These are phyloP conservation scores for Gymnoscopelus microlampas DNA, from an alignment of 2,797 vertebrate species.

Conservation along the genomic window DNA sequence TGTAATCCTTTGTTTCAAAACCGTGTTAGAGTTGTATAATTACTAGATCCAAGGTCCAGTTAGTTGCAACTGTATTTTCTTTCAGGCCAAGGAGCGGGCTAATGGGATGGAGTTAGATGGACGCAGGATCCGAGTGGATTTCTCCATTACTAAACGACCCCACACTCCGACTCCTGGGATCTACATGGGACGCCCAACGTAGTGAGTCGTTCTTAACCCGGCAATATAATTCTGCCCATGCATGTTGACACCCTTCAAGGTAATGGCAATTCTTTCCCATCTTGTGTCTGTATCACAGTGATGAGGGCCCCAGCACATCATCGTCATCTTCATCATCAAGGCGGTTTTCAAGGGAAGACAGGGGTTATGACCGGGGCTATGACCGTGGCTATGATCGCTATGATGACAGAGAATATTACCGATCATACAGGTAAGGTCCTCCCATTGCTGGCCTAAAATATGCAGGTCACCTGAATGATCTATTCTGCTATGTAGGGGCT, in stretches of 20 bases:
- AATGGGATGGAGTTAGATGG: constrained; percentile 99
- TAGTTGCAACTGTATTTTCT: not conserved
- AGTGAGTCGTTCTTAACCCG: constrained; percentile 83
- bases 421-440: constrained; percentile 84
- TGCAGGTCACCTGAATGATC: no score
- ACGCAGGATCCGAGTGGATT: constrained; percentile 94
- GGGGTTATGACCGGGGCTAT: constrained; percentile 85
- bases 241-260: no score
- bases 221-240: not conserved
- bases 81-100: constrained; percentile 94
- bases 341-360: constrained; percentile 80
- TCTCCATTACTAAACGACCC: constrained; percentile 95
- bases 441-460: not conserved
- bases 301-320: constrained; percentile 51
- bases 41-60: not conserved
- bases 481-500: no score
- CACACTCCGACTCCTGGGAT: constrained; percentile 98
- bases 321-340: constrained; percentile 34
- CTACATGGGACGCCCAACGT: constrained; percentile 98
- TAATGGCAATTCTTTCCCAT: not conserved
- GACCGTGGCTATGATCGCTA: constrained; percentile 86
- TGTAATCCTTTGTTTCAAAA: no score
- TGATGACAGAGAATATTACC: constrained; percentile 92
- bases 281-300: not conserved
- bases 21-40: not conserved